These are phyloP conservation scores for Phaethornis superciliosus DNA, from an alignment of 2,113 vertebrate genomes.

Conservation along the genomic window DNA sequence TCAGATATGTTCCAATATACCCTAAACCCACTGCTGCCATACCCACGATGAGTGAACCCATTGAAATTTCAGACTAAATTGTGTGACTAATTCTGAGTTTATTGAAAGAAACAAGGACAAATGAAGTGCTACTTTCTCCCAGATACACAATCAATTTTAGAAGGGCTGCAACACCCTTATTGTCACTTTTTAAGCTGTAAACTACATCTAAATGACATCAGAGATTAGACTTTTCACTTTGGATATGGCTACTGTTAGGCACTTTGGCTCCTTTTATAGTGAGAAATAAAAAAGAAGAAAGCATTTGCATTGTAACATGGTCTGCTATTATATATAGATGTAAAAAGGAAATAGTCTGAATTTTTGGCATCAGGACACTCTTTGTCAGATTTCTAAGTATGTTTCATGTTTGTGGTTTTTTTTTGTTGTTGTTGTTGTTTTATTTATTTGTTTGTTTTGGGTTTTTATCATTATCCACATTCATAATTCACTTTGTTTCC, in stretches of 20 bases:
- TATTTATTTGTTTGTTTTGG: no score
- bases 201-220: not conserved
- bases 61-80: slow-evolving; percentile 16
- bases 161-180: not conserved
- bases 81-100: slow-evolving; percentile 49
- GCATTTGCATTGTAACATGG: not conserved
- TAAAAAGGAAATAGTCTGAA: not conserved
- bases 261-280: not conserved
- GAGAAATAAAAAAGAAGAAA: not conserved
- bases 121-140: slow-evolving; percentile 8
- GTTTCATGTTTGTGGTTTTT: not conserved
- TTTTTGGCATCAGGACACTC: not conserved
- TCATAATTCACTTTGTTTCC: not conserved
- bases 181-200: not conserved
- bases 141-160: not conserved
- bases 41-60: not conserved
- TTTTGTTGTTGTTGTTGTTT: no score
- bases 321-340: not conserved
- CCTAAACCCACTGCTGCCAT: not conserved
- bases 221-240: not conserved
- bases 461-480: not conserved
- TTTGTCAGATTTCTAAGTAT: not conserved
- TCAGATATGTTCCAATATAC: slow-evolving; percentile 36
- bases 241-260: not conserved
- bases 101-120: slow-evolving; percentile 65